Conservation (phyloP, 2,888 invertebrate genomes). For the Andrena praecox region DNA sequence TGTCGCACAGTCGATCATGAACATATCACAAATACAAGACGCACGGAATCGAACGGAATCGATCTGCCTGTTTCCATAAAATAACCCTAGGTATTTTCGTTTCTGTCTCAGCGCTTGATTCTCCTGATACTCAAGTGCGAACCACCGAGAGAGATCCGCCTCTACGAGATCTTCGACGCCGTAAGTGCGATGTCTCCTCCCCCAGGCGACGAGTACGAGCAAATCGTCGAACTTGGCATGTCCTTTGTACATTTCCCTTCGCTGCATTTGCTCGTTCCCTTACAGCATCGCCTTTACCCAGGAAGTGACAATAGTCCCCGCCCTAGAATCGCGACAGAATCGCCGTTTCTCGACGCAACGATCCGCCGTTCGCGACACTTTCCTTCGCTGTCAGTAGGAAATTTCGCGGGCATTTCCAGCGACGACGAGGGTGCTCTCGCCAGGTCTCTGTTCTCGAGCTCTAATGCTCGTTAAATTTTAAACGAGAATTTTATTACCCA, state of each 20-base stretch:
- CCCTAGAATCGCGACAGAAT: neutral
- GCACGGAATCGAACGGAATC: neutral
- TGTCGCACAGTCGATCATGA: conserved; percentile 15
- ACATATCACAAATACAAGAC: conserved; percentile 21
- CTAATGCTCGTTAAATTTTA: conserved; percentile 24
- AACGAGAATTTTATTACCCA: conserved; percentile 15
- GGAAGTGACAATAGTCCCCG: neutral
- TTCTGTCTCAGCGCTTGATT: neutral
- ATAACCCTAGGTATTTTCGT: neutral
- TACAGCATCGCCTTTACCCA: neutral
- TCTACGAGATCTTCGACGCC: conserved; percentile 5
- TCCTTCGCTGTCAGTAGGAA: neutral
- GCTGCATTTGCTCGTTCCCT: neutral
- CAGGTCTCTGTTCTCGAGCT: neutral
- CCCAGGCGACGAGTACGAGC: neutral
- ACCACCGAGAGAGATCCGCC: conserved; percentile 16
- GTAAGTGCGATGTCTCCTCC: conserved; percentile 7
- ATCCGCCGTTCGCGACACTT: neutral
- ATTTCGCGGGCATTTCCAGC: neutral
- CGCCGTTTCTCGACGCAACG: conserved; percentile 19
- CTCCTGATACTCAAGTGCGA: neutral
- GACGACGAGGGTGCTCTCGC: neutral
- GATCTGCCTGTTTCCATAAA: neutral
- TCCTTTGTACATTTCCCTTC: neutral
- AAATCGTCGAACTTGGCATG: neutral